These are phyloP conservation scores for Kradibia gibbosae DNA, from an alignment of 1,140 invertebrate species.

Conservation along the genomic window DNA sequence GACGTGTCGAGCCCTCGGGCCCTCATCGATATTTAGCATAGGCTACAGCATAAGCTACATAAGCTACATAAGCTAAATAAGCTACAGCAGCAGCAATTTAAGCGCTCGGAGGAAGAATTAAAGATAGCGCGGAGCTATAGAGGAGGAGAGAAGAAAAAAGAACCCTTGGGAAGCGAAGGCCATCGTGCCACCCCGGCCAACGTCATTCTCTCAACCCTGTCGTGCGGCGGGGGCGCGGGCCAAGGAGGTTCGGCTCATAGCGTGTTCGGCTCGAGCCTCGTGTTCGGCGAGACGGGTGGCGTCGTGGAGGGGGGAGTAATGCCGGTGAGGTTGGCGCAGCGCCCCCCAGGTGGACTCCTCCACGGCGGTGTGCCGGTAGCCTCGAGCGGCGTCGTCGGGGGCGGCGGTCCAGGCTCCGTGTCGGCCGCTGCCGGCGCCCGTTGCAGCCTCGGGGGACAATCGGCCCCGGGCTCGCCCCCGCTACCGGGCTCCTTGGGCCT, in stretches of 20 bases:
- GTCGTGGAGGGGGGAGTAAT: constrained; percentile 73
- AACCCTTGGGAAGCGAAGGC: background rate
- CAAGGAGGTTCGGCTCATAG: constrained; percentile 47
- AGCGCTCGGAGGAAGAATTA: too few species aligned
- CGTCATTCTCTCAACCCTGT: constrained; percentile 49
- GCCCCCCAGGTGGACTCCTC: constrained; percentile 72
- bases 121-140: too few species aligned
- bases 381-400: constrained; percentile 63
- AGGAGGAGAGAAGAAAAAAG: background rate
- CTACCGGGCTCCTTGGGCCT: constrained; percentile 58
- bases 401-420: constrained; percentile 59
- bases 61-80: background rate
- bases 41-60: background rate
- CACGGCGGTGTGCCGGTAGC: constrained; percentile 69
- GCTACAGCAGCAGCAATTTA: background rate
- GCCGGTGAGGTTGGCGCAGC: constrained; percentile 73
- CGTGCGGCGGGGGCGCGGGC: constrained; percentile 43
- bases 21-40: too few species aligned
- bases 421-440: constrained; percentile 56
- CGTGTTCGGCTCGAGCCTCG: constrained; percentile 55
- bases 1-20: too few species aligned
- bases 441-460: constrained; percentile 67
- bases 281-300: constrained; percentile 65
- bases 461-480: constrained; percentile 64
- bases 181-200: constrained; percentile 31